Evolutionary conservation across 2,797 vertebrate species (phyloP), one percentile per base, ranked within the genome.

Genomic region (Sebastes kiyomatsui): DNA sequence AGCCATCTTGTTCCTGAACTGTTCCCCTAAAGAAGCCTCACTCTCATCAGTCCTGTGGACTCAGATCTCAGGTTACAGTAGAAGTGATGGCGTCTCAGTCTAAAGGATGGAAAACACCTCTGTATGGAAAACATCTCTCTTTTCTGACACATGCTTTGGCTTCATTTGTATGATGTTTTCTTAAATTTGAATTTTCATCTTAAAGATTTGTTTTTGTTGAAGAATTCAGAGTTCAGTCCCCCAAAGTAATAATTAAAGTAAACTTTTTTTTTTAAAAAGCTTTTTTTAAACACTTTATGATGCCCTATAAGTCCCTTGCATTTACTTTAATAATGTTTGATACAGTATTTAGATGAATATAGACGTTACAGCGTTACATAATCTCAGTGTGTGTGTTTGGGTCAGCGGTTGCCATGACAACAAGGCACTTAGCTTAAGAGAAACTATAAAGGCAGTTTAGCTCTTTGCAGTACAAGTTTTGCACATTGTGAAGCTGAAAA

Each of bases 1-100:
- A 94, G 96, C 96, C 96, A 96, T 96, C 96, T 96, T 96, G 95
- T 95, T 95, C 94, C 80, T 81, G 33, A 22, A 61, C 88, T 88
- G 86, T 90, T 92, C 82, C 80, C 86, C 89, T 23, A 32, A 84
- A 85, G 86, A 84, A 93, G 85, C 42, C 78, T 65, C 72, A 49
- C 20, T 87, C 88, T 86, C 84, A 55, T 87, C 87, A 70, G 87
- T 77, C 64, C 73, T 27, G 89, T 27, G 89, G 93, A 93, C 90
- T 96, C 95, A 60, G 77, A 71, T 38, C 35, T 38, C 35, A 38
- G 35, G 35, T 96, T 96, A 90, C 95, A 94, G 80, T 70, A 80
- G 54, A 38, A 38, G 35, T 87, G 88, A 92, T 92, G 88, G 91
- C 92, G 93, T 90, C 93, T 81, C 65, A 75, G 72, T 7, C 12